These are phyloP conservation scores for Seira musarum DNA, from an alignment of 2,888 invertebrate species.

Conservation along the genomic window DNA sequence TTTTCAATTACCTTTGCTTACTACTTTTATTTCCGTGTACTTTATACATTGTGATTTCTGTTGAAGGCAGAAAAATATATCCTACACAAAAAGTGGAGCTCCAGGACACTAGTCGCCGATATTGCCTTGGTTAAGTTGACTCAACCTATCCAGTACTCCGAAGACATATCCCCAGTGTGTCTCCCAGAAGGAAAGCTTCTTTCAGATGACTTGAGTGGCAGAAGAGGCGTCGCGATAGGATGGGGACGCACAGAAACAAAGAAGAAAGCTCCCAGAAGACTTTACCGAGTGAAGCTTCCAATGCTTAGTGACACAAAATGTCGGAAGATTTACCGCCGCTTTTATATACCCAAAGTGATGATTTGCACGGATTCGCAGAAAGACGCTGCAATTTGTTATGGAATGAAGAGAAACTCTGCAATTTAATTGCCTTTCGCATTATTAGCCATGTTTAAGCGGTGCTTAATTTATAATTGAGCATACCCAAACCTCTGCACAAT, in stretches of 20 bases:
- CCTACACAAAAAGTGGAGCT: slow-evolving; percentile 67
- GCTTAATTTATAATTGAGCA: no score
- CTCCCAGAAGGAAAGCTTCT: slow-evolving; percentile 64
- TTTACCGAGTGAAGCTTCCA: slow-evolving; percentile 66
- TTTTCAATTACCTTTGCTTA: neutral
- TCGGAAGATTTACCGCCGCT: slow-evolving; percentile 59
- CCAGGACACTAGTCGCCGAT: slow-evolving; percentile 63
- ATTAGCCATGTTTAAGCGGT: neutral
- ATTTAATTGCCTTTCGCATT: neutral
- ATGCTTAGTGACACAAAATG: slow-evolving; percentile 63
- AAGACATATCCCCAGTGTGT: slow-evolving; percentile 68
- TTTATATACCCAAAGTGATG: slow-evolving; percentile 67
- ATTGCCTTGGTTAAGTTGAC: slow-evolving; percentile 67
- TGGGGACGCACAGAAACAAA: slow-evolving; percentile 67
- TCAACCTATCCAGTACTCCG: slow-evolving; percentile 63
- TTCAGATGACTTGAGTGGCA: slow-evolving; percentile 61
- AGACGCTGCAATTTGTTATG: slow-evolving; percentile 69
- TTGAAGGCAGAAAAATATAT: slow-evolving; percentile 69
- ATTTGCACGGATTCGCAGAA: slow-evolving; percentile 67
- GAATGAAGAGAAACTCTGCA: slow-evolving; percentile 54
- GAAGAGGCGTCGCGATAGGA: slow-evolving; percentile 66
- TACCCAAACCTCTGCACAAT: neutral
- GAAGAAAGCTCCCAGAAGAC: slow-evolving; percentile 64
- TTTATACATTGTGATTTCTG: slow-evolving; percentile 14
- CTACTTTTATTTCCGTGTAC: neutral